Base-by-base conservation (phyloP, 2,888 invertebrate genomes). In the Dromius quadrimaculatus region DNA sequence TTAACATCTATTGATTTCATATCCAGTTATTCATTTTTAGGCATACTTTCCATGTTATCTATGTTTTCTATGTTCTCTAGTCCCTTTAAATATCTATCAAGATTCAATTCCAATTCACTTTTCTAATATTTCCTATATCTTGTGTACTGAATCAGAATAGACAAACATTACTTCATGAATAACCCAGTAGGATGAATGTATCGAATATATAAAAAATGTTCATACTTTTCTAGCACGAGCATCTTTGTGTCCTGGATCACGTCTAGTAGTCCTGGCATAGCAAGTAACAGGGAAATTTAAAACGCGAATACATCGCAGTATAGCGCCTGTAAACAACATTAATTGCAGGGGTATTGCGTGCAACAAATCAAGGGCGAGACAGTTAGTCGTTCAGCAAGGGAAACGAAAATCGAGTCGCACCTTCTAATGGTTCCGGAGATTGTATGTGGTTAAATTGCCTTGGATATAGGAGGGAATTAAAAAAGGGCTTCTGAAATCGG, bases 241-340 rank as follows among this genome's bases (percentile, higher is more conserved):
- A 50, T 20, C 65, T 65, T 65, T 32, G 13, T 72, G 72, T 73
- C 61, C 38, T 22, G 50, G 34, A 19, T 19, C 36, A 13, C 47
- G 36, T 41, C 73, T 72, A 72, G 72, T 72, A 73, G 70, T 73
- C 71, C 71, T 72, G 70, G 71, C 63, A 71, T 72, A 66, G 72
- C 72, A 64, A 66, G 70, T 71, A 69, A 70, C 71, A 65, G 63
- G 50, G 65, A 72, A 74, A 74, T 76, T 76, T 76, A 74, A 76
- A 76, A 76, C 75, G 76, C 75, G 75, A 76, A 77, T 76, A 75
- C 72, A 54, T 66, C 57, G 54, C 54, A 36, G 28, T n/a, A 23
- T 73, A 71, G 62, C 70, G 73, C 74, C 74, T 76, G 76, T 77
- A 77, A 78, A 78, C 77, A 77, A 77, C 75, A 76, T 78, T 78